A percentile compares a stretch with the other conserved stretches of the same genome.
These are phyloP conservation scores for Scaptomyza cyrtandrae DNA, from an alignment of 2,888 invertebrate species.

Conservation along the genomic window DNA sequence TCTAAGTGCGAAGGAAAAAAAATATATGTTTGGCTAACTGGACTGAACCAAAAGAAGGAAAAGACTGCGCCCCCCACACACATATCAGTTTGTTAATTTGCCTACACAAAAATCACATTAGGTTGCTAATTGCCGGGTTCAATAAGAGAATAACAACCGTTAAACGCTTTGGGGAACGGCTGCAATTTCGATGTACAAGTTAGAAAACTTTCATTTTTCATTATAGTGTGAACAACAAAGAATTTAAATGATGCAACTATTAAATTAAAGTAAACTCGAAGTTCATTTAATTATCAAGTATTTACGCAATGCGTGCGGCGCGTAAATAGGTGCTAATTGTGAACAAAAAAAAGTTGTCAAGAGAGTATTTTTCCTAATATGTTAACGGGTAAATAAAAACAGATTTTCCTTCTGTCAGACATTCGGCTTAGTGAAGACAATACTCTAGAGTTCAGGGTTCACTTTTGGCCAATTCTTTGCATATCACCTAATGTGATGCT, in stretches of 20 bases:
- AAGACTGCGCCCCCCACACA: conserved; percentile 17
- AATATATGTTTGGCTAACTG: conserved; percentile 30
- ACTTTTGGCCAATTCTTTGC: conserved; percentile 37
- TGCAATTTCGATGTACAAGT: conserved; percentile 23
- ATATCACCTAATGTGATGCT: conserved; percentile 44
- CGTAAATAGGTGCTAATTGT: conserved; percentile 30
- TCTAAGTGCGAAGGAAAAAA: conserved; percentile 8
- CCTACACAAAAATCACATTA: conserved; percentile 60
- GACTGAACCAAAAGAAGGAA: conserved; percentile 8
- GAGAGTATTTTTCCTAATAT: background rate
- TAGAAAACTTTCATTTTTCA: conserved; percentile 65
- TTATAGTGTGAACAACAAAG: conserved; percentile 26
- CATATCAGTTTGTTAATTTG: conserved; percentile 9
- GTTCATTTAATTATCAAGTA: conserved; percentile 47
- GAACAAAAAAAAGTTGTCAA: conserved; percentile 2
- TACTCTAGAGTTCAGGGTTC: conserved; percentile 22
- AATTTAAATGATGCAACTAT: conserved; percentile 62
- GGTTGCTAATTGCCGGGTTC: conserved; percentile 55
- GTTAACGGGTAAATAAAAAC: background rate
- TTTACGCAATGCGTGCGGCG: conserved; percentile 18
- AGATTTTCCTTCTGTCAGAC: background rate
- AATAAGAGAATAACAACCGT: conserved; percentile 44
- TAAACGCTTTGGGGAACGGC: conserved; percentile 14
- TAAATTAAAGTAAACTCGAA: conserved; percentile 32
- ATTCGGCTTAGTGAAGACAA: background rate